phyloP scores from a whole-genome alignment of 1,140 invertebrate species.

The Atta cephalotes region DNA sequence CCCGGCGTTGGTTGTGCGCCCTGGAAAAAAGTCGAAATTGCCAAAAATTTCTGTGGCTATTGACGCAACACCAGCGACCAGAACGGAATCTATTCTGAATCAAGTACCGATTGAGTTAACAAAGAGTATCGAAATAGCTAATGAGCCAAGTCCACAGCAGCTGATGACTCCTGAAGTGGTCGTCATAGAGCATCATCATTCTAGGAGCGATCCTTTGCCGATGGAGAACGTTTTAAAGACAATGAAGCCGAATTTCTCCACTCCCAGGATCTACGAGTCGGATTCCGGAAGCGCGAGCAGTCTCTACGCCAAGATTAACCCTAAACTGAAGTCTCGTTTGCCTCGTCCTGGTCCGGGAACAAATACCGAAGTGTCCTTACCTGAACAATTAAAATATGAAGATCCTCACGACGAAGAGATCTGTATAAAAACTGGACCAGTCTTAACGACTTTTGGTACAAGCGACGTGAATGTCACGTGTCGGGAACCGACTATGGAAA shows the following conservation, averaged over 20 bases:
- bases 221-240: conserved; percentile 79
- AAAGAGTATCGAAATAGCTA: conserved; percentile 81
- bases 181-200: conserved; percentile 89
- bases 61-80: conserved; percentile 91
- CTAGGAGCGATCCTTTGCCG: conserved; percentile 89
- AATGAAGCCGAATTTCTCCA: conserved; percentile 75
- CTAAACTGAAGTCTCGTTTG: conserved; percentile 80
- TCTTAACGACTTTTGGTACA: conserved; percentile 83
- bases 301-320: conserved; percentile 84
- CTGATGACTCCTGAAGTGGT: conserved; percentile 79
- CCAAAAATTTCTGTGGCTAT: conserved; percentile 91
- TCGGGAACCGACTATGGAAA: conserved; percentile 78
- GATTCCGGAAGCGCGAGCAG: conserved; percentile 84
- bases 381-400: conserved; percentile 21
- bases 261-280: conserved; percentile 80
- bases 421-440: conserved; percentile 77
- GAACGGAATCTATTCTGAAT: conserved; percentile 90
- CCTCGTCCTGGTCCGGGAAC: conserved; percentile 64
- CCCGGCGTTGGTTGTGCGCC: conserved; percentile 85
- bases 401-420: conserved; percentile 74
- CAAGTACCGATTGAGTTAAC: conserved; percentile 91
- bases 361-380: conserved; percentile 53
- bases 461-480: conserved; percentile 92
- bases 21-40: conserved; percentile 85
- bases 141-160: conserved; percentile 57